Percentiles rank a stretch among this genome's conserved stretches.
Conservation (phyloP, 2,113 vertebrate species). For the Lophura nycthemera region DNA sequence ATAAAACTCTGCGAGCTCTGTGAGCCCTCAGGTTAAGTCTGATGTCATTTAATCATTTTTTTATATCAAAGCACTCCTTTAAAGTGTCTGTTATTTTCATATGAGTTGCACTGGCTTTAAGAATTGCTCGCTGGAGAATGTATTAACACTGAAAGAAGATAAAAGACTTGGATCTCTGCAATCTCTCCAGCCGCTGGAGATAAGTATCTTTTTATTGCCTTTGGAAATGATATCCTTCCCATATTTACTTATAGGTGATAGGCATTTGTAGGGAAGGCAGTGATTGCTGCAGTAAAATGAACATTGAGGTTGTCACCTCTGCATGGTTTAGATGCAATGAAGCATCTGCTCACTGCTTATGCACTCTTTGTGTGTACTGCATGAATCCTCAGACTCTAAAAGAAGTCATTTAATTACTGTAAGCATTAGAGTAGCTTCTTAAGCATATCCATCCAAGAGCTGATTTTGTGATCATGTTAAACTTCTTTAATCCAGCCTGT, state of each 20-base stretch:
- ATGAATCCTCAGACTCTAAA: background rate
- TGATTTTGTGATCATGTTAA: background rate
- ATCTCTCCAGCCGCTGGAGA: background rate
- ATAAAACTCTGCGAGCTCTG: background rate
- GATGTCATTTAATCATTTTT: background rate
- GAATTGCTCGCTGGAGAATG: background rate
- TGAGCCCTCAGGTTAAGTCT: background rate
- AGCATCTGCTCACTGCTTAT: background rate
- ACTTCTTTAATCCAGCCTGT: background rate
- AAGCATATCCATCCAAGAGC: background rate
- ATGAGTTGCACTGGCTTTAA: background rate
- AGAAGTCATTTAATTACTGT: background rate
- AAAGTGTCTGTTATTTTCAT: background rate
- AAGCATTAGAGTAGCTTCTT: background rate
- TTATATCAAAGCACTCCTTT: background rate
- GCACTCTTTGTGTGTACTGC: background rate
- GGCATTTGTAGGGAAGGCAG: background rate
- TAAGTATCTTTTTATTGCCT: background rate
- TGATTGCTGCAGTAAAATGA: background rate
- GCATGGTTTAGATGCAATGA: background rate
- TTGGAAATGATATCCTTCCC: background rate
- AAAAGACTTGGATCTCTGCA: background rate
- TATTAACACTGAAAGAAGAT: background rate
- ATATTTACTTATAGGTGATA: background rate
- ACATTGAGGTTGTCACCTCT: background rate